phyloP scores from a whole-genome alignment of 2,888 invertebrate genomes.

The Dorcus hopei region DNA sequence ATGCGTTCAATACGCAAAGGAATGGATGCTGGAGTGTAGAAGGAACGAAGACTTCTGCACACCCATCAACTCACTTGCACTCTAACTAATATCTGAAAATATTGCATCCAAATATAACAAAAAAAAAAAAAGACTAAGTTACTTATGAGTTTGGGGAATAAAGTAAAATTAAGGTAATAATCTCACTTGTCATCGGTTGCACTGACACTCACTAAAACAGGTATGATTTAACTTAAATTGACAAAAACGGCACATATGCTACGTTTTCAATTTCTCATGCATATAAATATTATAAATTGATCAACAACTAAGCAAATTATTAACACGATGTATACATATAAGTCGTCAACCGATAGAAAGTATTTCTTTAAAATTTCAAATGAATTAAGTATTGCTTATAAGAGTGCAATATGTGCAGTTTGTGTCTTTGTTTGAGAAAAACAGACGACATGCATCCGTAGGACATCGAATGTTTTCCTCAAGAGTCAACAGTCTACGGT shows the following conservation, averaged over 20 bases:
- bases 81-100: no score
- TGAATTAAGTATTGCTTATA: no score
- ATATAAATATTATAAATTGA: no score
- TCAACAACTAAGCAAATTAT: no score
- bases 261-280: no score
- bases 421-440: neutral
- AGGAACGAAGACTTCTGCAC: slow-evolving; percentile 50
- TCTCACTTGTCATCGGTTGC: slow-evolving; percentile 14
- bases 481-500: slow-evolving; percentile 17
- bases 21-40: slow-evolving; percentile 48
- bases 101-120: slow-evolving; percentile 11
- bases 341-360: no score
- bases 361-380: no score
- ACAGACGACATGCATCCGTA: neutral
- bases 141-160: slow-evolving; percentile 1
- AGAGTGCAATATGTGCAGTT: no score
- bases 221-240: neutral
- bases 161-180: slow-evolving; percentile 2
- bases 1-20: slow-evolving; percentile 35
- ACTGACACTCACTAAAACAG: slow-evolving; percentile 2
- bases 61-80: slow-evolving; percentile 39
- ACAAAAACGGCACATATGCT: no score
- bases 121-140: slow-evolving; percentile 3
- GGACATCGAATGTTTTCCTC: neutral
- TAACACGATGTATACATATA: no score